Evolutionary conservation across 2,113 vertebrate species (phyloP), one percentile per base, ranked within the genome.

Genomic region (Cranoglanis bouderius): DNA sequence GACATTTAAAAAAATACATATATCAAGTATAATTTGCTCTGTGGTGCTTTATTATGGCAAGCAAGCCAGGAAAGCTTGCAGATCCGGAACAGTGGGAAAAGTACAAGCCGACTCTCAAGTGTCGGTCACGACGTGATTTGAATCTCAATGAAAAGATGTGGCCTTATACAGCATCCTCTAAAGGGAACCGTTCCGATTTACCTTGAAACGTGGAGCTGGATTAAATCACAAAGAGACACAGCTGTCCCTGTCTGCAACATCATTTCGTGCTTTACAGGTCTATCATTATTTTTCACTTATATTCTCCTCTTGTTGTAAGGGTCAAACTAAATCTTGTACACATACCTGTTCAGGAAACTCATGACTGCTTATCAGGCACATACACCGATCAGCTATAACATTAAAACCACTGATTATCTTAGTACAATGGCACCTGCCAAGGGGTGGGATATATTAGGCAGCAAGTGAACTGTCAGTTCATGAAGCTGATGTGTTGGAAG

Each of bases 91-190:
- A 83, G 49, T 82, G 49, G 81, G 38, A 88, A 86, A 84, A 75
- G 67, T 61, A 59, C 53, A 61, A 61, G 55, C 86, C 9, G 29
- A 70, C 75, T 59, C 87, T 84, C 35, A 40, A 88, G 65, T 72
- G 67, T n/a, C 67, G 32, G 87, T 84, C 87, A 84, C 81, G 40
- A 88, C 81, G 53, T 88, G 81, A 84, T 83, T 84, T 75, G 87
- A 88, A 88, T 88, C 51, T 84, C 81, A 88, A 75, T 88, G 81
- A 75, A 88, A 88, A 46, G 53, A 88, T 77, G 81, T 75, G 53
- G 81, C 51, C 67, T 43, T 75, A 19, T n/a, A 61, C 75, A 84
- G 53, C 55, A 12, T 75, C 67, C 18, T 61, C 67, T 43, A 84
- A 74, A 61, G 87, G 53, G 65, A 75, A 88, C 53, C 24, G 21